A percentile compares a stretch with the other conserved stretches of the same genome.
phyloP scores from a whole-genome alignment of 2,797 vertebrate species.

The Hirundo rustica region DNA sequence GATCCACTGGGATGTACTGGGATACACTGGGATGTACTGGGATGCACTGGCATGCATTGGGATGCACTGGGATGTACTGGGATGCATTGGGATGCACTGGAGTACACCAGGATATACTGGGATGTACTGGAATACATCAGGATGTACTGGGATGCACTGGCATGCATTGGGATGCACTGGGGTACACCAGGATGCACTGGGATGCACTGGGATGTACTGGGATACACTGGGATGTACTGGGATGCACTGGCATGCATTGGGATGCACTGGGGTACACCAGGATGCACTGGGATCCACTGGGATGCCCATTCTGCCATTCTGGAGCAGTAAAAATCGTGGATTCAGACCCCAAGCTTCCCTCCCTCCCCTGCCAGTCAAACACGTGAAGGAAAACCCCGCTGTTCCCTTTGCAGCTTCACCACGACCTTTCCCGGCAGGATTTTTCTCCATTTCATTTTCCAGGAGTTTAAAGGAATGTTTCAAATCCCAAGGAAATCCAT shows the following conservation, averaged over 20 bases:
- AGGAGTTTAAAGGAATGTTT: constrained; percentile 12
- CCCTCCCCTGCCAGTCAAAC: not conserved
- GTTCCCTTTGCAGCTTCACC: not conserved
- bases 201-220: not conserved
- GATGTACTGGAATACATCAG: no score
- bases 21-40: not conserved
- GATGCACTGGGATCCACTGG: not conserved
- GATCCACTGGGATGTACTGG: not conserved
- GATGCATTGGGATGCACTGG: not conserved
- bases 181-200: not conserved
- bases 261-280: not conserved
- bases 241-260: not conserved
- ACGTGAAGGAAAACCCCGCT: fast-evolving
- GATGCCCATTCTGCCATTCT: not conserved
- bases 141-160: no score
- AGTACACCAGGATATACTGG: not conserved
- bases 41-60: not conserved
- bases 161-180: no score
- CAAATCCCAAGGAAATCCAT: not conserved
- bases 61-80: not conserved
- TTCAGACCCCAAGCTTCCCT: not conserved
- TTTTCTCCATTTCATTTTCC: not conserved
- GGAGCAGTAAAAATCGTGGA: fast-evolving
- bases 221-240: not conserved
- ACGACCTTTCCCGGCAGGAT: not conserved